Base-by-base conservation (phyloP, 1,140 invertebrate genomes). In the Anthonomus grandis region DNA sequence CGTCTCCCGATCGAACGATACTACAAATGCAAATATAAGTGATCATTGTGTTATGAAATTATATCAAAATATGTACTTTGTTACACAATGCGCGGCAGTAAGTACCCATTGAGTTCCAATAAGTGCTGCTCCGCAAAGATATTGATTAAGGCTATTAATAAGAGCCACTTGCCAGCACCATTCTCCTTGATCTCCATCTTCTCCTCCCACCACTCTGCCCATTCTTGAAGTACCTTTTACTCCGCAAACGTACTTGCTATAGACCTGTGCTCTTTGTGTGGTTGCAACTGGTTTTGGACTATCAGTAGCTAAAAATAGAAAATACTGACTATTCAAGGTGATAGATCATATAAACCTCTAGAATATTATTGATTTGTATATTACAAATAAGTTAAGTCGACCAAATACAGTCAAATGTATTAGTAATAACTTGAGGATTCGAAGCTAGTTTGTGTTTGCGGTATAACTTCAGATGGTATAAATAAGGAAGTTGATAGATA, bases 121-220 rank as follows among this genome's bases (percentile, higher is more conserved):
- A 0, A 97, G 80, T 1, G 93, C 93, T 12, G 93, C 95, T 2
- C 95, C 94, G 72, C 95, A 98, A n/a, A 95, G 79, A 73, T 96
- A 95, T 72, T 95, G 92, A 74, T 96, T 95, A 8, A 91, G 76
- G 0, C 90, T 90, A 70, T 95, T 97, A 66, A 97, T 91, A 37
- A 97, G 79, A 0, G 93, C 94, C 24, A 93, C 90, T 74, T 95
- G 93, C 93, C 93, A 95, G 75, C 93, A 95, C 91, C 91, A 95
- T 76, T 95, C 92, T 5, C 90, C 91, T 21, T 91, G 87, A 59
- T 87, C 83, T 5, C 91, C 89, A 70, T 95, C 91, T 72, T 87
- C 86, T 4, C 93, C 92, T n/a, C 92, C 92, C 27, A 95, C 91
- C 18, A 96, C 91, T 23, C 90, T 78, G 0, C 78, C 86, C 2